Evolutionary conservation across 2,888 invertebrate species (phyloP).

Genomic region (Lepidonotus clava): DNA sequence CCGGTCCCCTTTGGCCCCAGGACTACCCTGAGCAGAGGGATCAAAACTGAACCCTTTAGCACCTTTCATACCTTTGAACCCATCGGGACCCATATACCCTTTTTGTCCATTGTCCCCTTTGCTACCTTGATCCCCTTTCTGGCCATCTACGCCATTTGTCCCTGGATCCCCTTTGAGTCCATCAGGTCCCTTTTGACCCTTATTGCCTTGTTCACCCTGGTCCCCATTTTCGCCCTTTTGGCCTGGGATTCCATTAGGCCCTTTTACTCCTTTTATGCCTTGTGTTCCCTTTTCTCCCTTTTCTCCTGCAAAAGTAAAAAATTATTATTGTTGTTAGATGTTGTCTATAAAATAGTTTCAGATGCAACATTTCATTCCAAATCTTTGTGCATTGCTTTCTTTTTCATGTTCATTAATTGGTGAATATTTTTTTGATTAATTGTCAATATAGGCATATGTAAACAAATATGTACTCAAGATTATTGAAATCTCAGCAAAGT

Average conservation of each 20-base stretch:
- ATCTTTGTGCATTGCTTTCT: too few relatives aligned
- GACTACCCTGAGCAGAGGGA: background rate
- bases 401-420: too few relatives aligned
- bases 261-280: background rate
- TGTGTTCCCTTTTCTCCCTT: slow-evolving; percentile 8
- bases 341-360: too few relatives aligned
- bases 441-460: too few relatives aligned
- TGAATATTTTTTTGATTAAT: too few relatives aligned
- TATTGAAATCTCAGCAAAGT: too few relatives aligned
- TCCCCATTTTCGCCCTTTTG: background rate
- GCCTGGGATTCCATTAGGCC: background rate
- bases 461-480: too few relatives aligned
- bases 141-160: background rate
- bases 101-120: background rate
- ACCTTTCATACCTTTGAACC: background rate
- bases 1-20: background rate
- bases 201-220: background rate
- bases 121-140: background rate
- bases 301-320: background rate
- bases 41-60: background rate
- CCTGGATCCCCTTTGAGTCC: background rate
- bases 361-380: too few relatives aligned
- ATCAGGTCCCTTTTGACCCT: background rate
- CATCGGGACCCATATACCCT: background rate
- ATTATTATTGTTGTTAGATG: too few relatives aligned